Percentiles rank a stretch among this genome's conserved stretches.
These are phyloP conservation scores for Agriopis marginaria DNA, from an alignment of 2,888 invertebrate species.

Conservation along the genomic window DNA sequence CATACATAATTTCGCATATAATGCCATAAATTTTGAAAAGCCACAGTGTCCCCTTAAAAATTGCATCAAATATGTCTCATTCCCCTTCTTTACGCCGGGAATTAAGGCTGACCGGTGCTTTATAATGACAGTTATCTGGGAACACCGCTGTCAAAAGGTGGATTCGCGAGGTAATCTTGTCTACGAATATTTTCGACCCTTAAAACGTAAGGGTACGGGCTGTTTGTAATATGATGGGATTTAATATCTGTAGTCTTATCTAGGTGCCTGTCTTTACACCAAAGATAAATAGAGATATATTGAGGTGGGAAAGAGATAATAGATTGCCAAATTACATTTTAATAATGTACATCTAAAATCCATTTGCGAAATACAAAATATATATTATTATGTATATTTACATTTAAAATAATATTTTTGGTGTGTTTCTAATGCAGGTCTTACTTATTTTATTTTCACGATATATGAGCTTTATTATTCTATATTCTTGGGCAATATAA, in stretches of 20 bases:
- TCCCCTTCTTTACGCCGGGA: constrained; percentile 17
- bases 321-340: too few relatives aligned
- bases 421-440: background rate
- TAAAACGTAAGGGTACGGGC: background rate
- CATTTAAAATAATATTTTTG: too few relatives aligned
- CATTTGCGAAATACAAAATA: too few relatives aligned
- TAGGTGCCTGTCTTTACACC: background rate
- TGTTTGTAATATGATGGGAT: too few relatives aligned
- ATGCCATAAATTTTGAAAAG: background rate
- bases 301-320: too few relatives aligned
- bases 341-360: too few relatives aligned
- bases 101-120: constrained; percentile 35
- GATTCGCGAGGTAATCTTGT: constrained; percentile 35
- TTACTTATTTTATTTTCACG: constrained; percentile 29
- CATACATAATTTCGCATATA: background rate
- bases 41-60: constrained; percentile 19
- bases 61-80: constrained; percentile 18
- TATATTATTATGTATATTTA: too few relatives aligned
- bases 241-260: too few relatives aligned
- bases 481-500: constrained; percentile 11
- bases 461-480: constrained; percentile 26
- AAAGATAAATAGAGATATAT: too few relatives aligned
- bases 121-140: constrained; percentile 43
- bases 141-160: constrained; percentile 35
- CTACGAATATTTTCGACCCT: constrained; percentile 17